These are phyloP conservation scores for Lottia scabra DNA, from an alignment of 2,888 invertebrate species.

Conservation along the genomic window DNA sequence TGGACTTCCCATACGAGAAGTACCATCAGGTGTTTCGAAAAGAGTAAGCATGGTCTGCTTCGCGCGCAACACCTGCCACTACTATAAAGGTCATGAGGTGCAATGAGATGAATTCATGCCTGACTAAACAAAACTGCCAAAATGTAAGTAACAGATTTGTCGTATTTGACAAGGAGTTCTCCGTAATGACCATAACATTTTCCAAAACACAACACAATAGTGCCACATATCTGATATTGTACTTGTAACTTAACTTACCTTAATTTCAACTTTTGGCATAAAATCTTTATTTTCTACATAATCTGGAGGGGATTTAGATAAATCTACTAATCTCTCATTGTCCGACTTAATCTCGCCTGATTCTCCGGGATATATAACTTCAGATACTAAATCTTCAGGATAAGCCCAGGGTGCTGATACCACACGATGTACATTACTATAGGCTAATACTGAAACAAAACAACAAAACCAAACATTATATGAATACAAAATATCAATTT, in stretches of 20 bases:
- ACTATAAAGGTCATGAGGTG: no score
- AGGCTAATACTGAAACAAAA: slow-evolving; percentile 79
- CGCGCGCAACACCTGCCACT: no score
- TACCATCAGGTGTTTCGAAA: no score
- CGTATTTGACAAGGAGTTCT: no score
- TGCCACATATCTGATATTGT: no score
- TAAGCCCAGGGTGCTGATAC: slow-evolving; percentile 87
- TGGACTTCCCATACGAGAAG: no score
- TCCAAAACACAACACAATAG: no score
- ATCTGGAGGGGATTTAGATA: slow-evolving; percentile 61
- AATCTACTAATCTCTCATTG: slow-evolving; percentile 58
- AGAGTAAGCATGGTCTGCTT: no score
- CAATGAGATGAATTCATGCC: no score
- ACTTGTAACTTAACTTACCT: slow-evolving; percentile 27
- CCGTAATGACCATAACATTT: no score
- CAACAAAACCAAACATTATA: not conserved
- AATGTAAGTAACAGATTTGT: no score
- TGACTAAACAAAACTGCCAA: no score
- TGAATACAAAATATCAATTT: not conserved
- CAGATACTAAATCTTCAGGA: slow-evolving; percentile 60
- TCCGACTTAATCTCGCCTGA: slow-evolving; percentile 34
- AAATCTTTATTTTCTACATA: slow-evolving; percentile 43
- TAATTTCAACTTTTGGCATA: slow-evolving; percentile 24
- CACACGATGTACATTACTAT: slow-evolving; percentile 85
- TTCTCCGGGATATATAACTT: slow-evolving; percentile 41